Base-by-base conservation (phyloP, 2,888 invertebrate genomes). In the Ellobium chinense region DNA sequence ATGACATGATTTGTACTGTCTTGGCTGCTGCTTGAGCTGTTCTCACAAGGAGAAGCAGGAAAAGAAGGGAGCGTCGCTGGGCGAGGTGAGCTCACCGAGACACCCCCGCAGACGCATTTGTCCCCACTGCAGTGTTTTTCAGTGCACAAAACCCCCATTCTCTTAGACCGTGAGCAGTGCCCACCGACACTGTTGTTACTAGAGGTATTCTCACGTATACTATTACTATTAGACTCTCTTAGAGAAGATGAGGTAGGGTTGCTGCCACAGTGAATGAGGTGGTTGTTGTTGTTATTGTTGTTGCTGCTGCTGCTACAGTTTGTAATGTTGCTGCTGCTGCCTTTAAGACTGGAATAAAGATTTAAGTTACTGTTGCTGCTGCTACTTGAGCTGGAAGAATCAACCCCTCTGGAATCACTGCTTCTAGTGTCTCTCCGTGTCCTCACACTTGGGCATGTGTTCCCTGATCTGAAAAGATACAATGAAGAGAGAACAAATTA, bases 111-210 rank as follows among this genome's bases (percentile, higher is more conserved):
- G 3, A 29, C 21, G 31, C 79, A 79, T 27, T 36, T 66, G 12
- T 80, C 80, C 1, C 69, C 75, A 31, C 31, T 31, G 31, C 66
- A 68, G 14, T 69, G 60, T n/a, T 75, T 68, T 56, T 80, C 80
- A 14, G 75, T 75, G 63, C 80, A 80, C n/a, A 80, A 29, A 29
- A 80, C 80, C 12, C 80, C 80, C 80, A 80, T 80, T 36, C 34
- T 74, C 14, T 29, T 9, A 24, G 46, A 12, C 27, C 62, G 9
- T 9, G 56, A 46, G 27, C 54, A 65, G 21, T 21, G n/a, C 0
- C 76, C 66, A 36, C 24, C 58, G n/a, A 29, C n/a, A 12, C 34
- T 62, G 37, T 58, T 78, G 14, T n/a, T n/a, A n/a, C 58, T 46
- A n/a, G 27, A 18, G 31, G 29, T 29, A 39, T 39, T 62, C 21